phyloP scores from a whole-genome alignment of 2,888 invertebrate genomes.

The Pyrrhosoma nymphula region DNA sequence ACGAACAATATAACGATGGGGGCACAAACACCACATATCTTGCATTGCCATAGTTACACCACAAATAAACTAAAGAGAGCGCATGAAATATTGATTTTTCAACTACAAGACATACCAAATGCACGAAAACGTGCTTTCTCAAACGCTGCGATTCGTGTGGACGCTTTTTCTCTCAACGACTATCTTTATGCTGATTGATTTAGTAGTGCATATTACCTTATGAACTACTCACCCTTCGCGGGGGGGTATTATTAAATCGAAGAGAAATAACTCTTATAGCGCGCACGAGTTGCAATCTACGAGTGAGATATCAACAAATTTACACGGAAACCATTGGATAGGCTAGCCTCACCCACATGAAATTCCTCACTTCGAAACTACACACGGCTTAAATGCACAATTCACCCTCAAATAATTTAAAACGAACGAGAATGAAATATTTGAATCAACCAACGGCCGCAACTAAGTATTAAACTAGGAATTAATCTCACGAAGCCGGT shows the following conservation, averaged over 20 bases:
- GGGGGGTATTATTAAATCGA: background rate
- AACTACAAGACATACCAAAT: background rate
- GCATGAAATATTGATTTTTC: slow-evolving; percentile 2
- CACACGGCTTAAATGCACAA: background rate
- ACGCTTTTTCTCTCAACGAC: background rate
- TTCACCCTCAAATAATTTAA: background rate
- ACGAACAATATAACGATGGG: background rate
- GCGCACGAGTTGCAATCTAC: background rate
- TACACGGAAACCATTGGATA: background rate
- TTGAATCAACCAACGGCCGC: too few relatives aligned
- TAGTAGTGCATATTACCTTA: background rate
- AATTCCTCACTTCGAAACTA: background rate
- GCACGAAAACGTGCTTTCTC: background rate
- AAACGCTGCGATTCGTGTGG: background rate
- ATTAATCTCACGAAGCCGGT: background rate
- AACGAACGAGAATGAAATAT: background rate
- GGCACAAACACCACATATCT: background rate
- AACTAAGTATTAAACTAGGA: background rate
- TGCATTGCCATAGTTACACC: background rate
- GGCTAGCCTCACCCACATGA: background rate
- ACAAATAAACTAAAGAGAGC: background rate
- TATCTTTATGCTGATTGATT: background rate
- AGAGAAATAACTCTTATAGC: background rate
- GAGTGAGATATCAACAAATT: background rate
- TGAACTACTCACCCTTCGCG: background rate